Base-by-base conservation (phyloP, 2,113 vertebrate species). In the Zosterops borbonicus region DNA sequence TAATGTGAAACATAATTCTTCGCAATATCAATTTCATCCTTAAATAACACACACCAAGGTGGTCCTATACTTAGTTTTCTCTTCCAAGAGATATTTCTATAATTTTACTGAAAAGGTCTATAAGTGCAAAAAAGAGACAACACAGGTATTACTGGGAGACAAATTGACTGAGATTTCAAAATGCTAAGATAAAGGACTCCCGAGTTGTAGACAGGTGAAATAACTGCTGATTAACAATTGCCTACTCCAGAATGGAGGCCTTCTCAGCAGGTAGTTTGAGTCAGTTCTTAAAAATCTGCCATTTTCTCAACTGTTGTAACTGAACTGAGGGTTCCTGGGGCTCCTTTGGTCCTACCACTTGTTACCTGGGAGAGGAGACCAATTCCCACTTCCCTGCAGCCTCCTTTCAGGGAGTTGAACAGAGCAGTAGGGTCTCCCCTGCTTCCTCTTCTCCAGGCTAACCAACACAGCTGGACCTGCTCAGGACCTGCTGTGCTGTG, bases 131-230 rank as follows among this genome's bases (percentile, higher is more conserved):
- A 69, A 70, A 70, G 28, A 29, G 9, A 6, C 7, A 65, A 74
- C 17, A 25, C 1, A 8, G 6, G 7, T 49, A 39, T 65, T 60
- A 74, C 8, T 1, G 0, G 5, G 9, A 78, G 31, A 12, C 15
- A 6, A 2, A 41, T 29, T 23, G 65, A 62, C 50, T 37, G 27
- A 74, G 41, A 62, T 88, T 85, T 88, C 41, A 78, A 35, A 79
- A 25, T 25, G 18, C 35, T 52, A 56, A 60, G 27, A 56, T 25
- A 56, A 78, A 78, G 55, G 64, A 46, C 14, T 70, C 67, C 2
- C 6, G 65, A 49, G 21, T 9, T 62, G 11, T 20, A 58, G 53
- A 58, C 73, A 71, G 4, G 6, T 27, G 13, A 65, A 69, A 69
- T 9, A 94, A 25, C 4, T 73, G 44, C 44, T 52, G 14, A 41